Conservation (phyloP, 2,113 vertebrate species). For the Petroica traversi region DNA sequence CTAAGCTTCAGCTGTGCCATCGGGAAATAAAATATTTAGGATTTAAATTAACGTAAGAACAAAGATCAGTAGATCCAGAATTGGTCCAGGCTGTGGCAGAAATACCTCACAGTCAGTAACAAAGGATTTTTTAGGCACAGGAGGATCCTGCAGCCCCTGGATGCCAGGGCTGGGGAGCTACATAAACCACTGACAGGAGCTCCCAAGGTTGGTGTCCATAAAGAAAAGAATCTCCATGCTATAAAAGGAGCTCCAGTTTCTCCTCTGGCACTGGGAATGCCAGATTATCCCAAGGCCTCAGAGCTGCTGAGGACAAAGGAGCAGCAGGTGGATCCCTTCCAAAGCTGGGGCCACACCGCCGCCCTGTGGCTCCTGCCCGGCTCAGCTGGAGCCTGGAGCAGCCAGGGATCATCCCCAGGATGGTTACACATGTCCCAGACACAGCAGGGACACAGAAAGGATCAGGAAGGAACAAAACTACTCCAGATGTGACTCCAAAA, state of each 20-base stretch:
- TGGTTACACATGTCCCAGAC: background rate
- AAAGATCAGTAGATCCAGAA: background rate
- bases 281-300: background rate
- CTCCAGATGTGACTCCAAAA: background rate
- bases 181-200: background rate
- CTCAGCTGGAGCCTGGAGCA: background rate
- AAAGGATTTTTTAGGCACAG: background rate
- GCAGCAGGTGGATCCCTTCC: background rate
- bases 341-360: background rate
- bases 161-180: background rate
- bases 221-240: background rate
- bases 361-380: background rate
- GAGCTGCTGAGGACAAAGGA: background rate
- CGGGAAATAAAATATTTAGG: background rate
- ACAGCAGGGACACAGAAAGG: background rate
- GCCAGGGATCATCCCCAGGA: background rate
- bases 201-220: background rate
- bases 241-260: background rate
- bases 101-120: fast-evolving
- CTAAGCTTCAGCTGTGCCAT: background rate
- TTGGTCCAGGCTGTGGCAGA: background rate
- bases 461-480: background rate
- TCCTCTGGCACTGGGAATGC: fast-evolving
- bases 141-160: background rate
- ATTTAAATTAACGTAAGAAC: background rate